These are phyloP conservation scores for Tokudaia muenninki DNA, from an alignment of 2,797 vertebrate species.

Conservation along the genomic window DNA sequence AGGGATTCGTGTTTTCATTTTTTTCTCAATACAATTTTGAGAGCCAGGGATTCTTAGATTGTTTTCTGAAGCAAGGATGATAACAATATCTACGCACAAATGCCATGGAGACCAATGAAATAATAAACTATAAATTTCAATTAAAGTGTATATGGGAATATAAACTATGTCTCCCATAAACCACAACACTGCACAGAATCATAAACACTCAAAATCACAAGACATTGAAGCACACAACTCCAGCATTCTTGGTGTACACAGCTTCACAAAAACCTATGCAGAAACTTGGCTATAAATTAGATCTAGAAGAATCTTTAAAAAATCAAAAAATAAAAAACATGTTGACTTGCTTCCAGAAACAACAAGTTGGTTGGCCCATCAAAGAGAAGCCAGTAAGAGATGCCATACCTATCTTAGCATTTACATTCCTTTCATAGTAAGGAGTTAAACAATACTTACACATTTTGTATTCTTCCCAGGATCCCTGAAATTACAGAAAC, in stretches of 20 bases:
- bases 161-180: neutral
- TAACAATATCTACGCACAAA: neutral
- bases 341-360: neutral
- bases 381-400: neutral
- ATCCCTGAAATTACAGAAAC: neutral
- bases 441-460: neutral
- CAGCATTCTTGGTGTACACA: neutral
- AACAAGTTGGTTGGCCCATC: neutral
- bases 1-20: neutral
- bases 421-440: neutral
- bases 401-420: neutral
- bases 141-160: neutral
- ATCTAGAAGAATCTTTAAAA: neutral
- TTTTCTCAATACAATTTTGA: neutral
- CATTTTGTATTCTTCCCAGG: neutral
- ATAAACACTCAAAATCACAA: neutral
- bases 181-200: neutral
- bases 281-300: neutral
- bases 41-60: neutral
- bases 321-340: neutral
- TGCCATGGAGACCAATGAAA: neutral
- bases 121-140: neutral
- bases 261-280: neutral
- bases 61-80: neutral
- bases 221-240: neutral